Evolutionary conservation across 2,888 invertebrate species (phyloP), one percentile per base, ranked within the genome.

Genomic region (Oscheius onirici): DNA sequence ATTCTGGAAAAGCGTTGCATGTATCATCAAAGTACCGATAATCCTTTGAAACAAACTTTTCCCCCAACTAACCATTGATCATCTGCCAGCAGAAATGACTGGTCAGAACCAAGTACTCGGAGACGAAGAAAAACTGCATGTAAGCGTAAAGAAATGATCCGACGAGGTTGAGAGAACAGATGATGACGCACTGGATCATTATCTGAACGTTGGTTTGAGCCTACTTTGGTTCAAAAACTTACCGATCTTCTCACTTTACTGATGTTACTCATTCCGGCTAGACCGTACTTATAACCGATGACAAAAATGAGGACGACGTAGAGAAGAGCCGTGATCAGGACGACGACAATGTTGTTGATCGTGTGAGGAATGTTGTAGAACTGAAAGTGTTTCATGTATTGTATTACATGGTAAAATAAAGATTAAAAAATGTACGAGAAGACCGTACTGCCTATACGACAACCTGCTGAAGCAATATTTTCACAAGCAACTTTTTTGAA

Each of bases 331-430:
- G 71, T 71, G 26, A 58, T 15, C 0, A 28, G 15, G 0, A 71
- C 71, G 1, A 71, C 66, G 1, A 57, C 17, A 10, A 65, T 26
- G 44, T 71, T 71, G 52, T 71, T 71, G 51, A 66, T 44, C 15
- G 58, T 49, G 28, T 57, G 57, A 1, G 65, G 66, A 17, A 66
- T 44, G 52, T 71, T 71, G 8, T 17, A 20, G 44, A 58, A 69
- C 49, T 61, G 22, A 41, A 51, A 34, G 10, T n/a, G n/a, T n/a
- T n/a, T n/a, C n/a, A 22, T 20, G 3, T 3, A 0, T 34, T 34
- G 34, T n/a, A n/a, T n/a, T n/a, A n/a, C n/a, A n/a, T n/a, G n/a
- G n/a, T n/a, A n/a, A n/a, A n/a, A n/a, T n/a, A n/a, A n/a, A n/a
- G n/a, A n/a, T n/a, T n/a, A n/a, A n/a, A n/a, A n/a, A n/a, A n/a